Evolutionary conservation across 2,888 invertebrate genomes (phyloP).

Genomic region (Sicus ferrugineus): DNA sequence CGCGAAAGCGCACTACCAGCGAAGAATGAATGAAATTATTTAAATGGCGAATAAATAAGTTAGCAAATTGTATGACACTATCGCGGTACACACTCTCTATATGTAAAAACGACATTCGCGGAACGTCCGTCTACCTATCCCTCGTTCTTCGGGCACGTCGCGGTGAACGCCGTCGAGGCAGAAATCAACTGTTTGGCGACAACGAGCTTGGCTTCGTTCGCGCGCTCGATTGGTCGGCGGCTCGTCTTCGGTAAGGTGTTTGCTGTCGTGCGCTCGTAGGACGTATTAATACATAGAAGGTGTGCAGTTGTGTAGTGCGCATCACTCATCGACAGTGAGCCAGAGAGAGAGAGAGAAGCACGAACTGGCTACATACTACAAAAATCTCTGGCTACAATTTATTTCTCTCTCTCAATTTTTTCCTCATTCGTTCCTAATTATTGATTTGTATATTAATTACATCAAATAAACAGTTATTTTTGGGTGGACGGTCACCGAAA

Average conservation of each 20-base stretch:
- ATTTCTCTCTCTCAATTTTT: conserved; percentile 23
- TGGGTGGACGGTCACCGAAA: not conserved
- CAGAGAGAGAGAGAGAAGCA: conserved; percentile 23
- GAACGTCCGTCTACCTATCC: conserved; percentile 49
- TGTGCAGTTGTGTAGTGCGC: conserved; percentile 22
- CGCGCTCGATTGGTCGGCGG: conserved; percentile 46
- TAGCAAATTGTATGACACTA: conserved; percentile 35
- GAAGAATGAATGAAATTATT: conserved; percentile 29
- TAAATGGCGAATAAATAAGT: conserved; percentile 35
- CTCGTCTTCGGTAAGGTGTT: conserved; percentile 41
- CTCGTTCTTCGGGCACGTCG: conserved; percentile 51
- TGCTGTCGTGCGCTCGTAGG: conserved; percentile 3
- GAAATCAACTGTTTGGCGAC: conserved; percentile 47
- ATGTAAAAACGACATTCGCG: conserved; percentile 38
- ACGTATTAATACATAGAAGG: not conserved
- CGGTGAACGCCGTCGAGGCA: conserved; percentile 58
- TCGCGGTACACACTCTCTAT: conserved; percentile 15
- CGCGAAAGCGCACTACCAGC: conserved; percentile 26
- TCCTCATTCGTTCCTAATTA: conserved; percentile 43
- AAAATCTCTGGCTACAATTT: conserved; percentile 38
- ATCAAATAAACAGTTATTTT: conserved; percentile 33
- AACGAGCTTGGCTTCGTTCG: conserved; percentile 20
- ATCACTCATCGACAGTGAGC: conserved; percentile 11
- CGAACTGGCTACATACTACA: conserved; percentile 19
- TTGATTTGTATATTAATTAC: conserved; percentile 29